Conservation (phyloP, 2,113 vertebrate species). For the Phoenicopterus ruber region DNA sequence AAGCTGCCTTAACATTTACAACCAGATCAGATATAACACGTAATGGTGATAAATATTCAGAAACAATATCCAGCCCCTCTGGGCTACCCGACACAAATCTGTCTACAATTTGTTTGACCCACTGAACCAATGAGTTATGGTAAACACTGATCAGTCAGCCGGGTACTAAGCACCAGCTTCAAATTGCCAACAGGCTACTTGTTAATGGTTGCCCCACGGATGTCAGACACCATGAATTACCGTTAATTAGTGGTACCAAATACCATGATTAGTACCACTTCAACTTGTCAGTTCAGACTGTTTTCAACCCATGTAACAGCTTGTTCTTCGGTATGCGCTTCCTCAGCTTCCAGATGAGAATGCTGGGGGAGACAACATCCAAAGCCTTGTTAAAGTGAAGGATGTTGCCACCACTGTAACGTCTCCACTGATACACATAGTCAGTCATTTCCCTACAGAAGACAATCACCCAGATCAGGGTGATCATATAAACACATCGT, state of each 20-base stretch:
- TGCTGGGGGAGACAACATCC: accelerated
- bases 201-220: background rate
- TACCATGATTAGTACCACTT: background rate
- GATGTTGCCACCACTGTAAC: background rate
- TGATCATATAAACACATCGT: background rate
- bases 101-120: background rate
- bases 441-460: background rate
- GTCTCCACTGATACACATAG: accelerated
- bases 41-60: background rate
- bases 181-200: background rate
- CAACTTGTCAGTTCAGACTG: background rate
- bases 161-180: background rate
- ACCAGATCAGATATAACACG: background rate
- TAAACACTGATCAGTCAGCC: background rate
- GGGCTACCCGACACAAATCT: background rate
- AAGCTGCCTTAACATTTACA: background rate
- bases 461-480: background rate
- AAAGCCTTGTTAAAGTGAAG: background rate
- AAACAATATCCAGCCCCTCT: background rate
- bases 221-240: background rate
- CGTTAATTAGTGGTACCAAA: background rate
- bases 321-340: background rate
- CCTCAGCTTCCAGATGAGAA: background rate
- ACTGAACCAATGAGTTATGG: background rate
- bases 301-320: background rate